phyloP scores from a whole-genome alignment of 2,797 vertebrate species.

The Cynopterus sphinx region DNA sequence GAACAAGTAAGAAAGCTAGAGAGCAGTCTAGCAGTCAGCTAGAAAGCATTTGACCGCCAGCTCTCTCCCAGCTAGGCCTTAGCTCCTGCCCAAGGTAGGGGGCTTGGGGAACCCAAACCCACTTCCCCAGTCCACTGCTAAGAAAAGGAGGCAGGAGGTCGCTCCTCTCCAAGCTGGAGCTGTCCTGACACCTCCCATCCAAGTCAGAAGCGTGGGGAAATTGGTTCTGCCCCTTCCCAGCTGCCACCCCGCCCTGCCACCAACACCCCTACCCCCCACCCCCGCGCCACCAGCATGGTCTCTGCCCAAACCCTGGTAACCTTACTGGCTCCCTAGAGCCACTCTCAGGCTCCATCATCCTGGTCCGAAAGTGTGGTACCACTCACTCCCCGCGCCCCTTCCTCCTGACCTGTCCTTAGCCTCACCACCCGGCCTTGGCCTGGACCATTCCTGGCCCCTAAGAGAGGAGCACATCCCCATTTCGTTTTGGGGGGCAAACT shows the following conservation, averaged over 20 bases:
- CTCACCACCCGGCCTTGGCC: background rate
- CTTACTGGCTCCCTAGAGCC: background rate
- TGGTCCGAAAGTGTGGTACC: background rate
- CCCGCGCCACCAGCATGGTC: background rate
- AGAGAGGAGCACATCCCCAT: background rate
- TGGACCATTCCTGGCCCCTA: background rate
- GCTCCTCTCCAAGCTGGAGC: background rate
- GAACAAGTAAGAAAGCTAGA: background rate
- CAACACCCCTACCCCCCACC: background rate
- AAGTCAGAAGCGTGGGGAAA: background rate
- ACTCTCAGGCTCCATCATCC: background rate
- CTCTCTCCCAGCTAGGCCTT: background rate
- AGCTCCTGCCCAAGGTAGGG: background rate
- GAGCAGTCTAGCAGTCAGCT: background rate
- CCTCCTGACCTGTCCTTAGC: background rate
- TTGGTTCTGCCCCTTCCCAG: background rate
- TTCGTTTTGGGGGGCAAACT: conserved; percentile 52
- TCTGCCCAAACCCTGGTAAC: background rate
- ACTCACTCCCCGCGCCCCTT: background rate
- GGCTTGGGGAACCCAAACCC: background rate
- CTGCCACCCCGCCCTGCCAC: background rate
- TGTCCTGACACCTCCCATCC: background rate
- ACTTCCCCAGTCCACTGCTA: background rate
- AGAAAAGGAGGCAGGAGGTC: background rate
- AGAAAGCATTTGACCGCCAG: background rate